Percentiles rank a stretch among this genome's conserved stretches.
Evolutionary conservation across 2,113 vertebrate species (phyloP).

Genomic region (Odocoileus virginianus): DNA sequence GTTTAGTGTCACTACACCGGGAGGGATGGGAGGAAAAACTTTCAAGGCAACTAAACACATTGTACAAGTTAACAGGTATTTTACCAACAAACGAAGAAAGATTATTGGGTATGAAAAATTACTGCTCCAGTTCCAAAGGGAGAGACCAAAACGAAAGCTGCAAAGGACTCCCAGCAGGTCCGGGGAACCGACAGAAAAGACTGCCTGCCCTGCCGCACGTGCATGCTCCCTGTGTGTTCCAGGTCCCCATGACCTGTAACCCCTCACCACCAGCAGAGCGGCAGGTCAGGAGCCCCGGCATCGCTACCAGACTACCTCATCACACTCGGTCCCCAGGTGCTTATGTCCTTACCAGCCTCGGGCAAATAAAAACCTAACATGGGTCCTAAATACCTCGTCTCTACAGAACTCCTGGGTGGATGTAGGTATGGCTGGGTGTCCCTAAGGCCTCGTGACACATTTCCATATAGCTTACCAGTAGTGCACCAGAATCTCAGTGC

Average conservation of each 20-base stretch:
- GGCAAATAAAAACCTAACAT: not conserved
- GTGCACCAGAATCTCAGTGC: not conserved
- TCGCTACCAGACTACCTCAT: not conserved
- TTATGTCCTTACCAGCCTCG: not conserved
- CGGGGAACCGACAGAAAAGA: not conserved
- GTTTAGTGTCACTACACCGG: not conserved
- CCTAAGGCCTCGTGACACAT: not conserved
- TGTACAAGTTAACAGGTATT: not conserved
- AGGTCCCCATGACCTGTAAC: accelerated
- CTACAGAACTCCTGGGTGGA: not conserved
- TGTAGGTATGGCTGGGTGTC: not conserved
- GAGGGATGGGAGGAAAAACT: not conserved
- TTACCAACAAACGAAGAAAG: not conserved
- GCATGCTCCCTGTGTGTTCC: not conserved
- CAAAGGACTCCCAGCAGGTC: not conserved
- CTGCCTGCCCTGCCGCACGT: too few relatives aligned
- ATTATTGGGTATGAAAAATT: not conserved
- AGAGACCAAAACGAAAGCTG: not conserved
- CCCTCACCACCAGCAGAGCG: not conserved
- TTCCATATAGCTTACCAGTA: not conserved
- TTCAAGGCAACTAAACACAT: not conserved
- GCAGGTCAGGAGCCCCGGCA: not conserved
- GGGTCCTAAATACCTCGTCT: not conserved
- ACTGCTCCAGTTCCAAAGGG: not conserved
- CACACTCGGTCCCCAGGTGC: not conserved